Evolutionary conservation across 1,140 invertebrate species (phyloP).

Genomic region (Nebria ingens): DNA sequence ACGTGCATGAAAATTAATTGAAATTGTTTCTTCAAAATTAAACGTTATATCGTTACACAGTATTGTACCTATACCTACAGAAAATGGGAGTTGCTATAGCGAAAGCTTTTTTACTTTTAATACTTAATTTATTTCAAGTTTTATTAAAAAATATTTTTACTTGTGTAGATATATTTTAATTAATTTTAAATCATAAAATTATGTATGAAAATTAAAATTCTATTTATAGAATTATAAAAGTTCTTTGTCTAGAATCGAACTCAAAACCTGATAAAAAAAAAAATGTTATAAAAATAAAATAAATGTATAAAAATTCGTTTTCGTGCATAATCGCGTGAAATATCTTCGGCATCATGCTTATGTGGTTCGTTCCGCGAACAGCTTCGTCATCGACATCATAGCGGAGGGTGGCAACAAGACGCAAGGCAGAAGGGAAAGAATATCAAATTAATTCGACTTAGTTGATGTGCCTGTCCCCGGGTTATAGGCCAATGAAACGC

Average conservation of each 20-base stretch:
- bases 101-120: too few species aligned
- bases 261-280: too few species aligned
- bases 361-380: background rate
- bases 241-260: too few species aligned
- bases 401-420: background rate
- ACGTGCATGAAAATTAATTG: slow-evolving; percentile 6
- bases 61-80: too few species aligned
- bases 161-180: too few species aligned
- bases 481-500: slow-evolving; percentile 8
- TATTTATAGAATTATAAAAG: too few species aligned
- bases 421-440: background rate
- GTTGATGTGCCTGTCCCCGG: background rate
- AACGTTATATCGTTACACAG: too few species aligned
- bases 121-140: too few species aligned
- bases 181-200: too few species aligned
- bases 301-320: background rate
- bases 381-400: background rate
- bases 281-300: background rate
- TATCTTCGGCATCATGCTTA: background rate
- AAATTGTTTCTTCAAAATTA: background rate
- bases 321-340: slow-evolving; percentile 8
- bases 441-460: slow-evolving; percentile 1
- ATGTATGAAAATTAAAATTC: too few species aligned
- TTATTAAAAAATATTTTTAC: too few species aligned
- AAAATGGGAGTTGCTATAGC: too few species aligned